These are phyloP conservation scores for Platysteira castanea DNA, from an alignment of 2,113 vertebrate genomes.

Conservation along the genomic window DNA sequence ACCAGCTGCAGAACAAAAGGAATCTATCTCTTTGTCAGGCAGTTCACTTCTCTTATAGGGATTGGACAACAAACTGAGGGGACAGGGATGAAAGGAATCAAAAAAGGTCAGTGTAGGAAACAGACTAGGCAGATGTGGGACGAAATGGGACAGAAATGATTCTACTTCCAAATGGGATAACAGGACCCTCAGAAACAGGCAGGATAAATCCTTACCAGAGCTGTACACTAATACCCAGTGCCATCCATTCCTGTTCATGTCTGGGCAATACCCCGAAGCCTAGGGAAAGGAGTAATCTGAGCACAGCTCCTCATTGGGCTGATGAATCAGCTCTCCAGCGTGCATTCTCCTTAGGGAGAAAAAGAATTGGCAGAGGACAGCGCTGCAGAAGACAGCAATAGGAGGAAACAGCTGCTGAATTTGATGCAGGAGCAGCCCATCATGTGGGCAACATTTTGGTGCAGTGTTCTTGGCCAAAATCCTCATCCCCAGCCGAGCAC, in stretches of 20 bases:
- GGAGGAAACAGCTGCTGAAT: conserved; percentile 29
- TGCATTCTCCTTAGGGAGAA: conserved; percentile 1
- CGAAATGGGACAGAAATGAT: neutral
- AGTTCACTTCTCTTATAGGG: neutral
- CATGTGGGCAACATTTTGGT: neutral
- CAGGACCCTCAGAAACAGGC: neutral
- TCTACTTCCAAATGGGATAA: neutral
- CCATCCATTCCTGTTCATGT: neutral
- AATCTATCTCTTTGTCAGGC: neutral
- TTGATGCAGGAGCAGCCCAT: neutral
- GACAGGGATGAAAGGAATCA: neutral
- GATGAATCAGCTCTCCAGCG: conserved; percentile 47
- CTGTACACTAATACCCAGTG: neutral
- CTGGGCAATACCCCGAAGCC: neutral
- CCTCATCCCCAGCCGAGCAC: neutral
- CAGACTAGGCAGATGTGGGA: neutral
- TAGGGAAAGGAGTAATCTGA: conserved; percentile 6
- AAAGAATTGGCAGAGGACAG: conserved; percentile 34
- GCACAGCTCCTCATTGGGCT: neutral
- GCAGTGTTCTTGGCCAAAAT: conserved; percentile 20
- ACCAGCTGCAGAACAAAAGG: neutral
- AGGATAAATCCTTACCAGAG: neutral
- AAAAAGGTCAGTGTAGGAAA: neutral
- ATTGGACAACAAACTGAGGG: neutral
- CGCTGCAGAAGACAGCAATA: neutral